phyloP scores from a whole-genome alignment of 2,888 invertebrate species.

The Drosophila basisetae region DNA sequence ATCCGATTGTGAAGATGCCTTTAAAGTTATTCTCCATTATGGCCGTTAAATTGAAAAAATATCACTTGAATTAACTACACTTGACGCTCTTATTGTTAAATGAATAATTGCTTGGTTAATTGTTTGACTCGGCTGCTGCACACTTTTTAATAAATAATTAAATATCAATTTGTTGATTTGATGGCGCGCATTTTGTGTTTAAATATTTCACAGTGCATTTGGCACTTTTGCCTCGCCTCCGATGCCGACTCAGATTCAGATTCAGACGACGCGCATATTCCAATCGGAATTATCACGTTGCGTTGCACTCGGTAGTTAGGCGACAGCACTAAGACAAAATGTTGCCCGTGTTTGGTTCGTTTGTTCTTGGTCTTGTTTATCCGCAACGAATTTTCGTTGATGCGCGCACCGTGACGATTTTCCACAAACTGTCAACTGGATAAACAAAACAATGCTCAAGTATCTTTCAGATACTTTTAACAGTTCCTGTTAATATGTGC shows the following conservation, averaged over 20 bases:
- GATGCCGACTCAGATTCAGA: slow-evolving; percentile 40
- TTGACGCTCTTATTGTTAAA: slow-evolving; percentile 32
- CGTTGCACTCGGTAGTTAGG: slow-evolving; percentile 32
- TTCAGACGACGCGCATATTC: slow-evolving; percentile 52
- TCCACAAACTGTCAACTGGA: slow-evolving; percentile 84
- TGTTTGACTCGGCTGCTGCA: slow-evolving; percentile 22
- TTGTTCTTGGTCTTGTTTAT: slow-evolving; percentile 38
- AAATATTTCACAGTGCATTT: slow-evolving; percentile 46
- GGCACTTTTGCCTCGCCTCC: slow-evolving; percentile 39
- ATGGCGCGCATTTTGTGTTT: slow-evolving; percentile 56
- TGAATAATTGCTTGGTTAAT: slow-evolving; percentile 32
- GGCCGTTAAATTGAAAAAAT: slow-evolving; percentile 4
- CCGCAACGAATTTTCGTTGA: slow-evolving; percentile 71
- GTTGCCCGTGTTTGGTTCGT: slow-evolving; percentile 15
- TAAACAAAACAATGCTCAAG: slow-evolving; percentile 78
- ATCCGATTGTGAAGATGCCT: slow-evolving; percentile 79
- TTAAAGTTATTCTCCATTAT: slow-evolving; percentile 68
- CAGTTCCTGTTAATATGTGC: slow-evolving; percentile 46
- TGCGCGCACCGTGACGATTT: slow-evolving; percentile 84
- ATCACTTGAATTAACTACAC: slow-evolving; percentile 16
- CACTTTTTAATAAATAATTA: slow-evolving; percentile 12
- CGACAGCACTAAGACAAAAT: slow-evolving; percentile 33
- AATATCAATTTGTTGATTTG: slow-evolving; percentile 21
- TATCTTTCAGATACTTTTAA: slow-evolving; percentile 53
- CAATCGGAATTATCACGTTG: slow-evolving; percentile 51